Evolutionary conservation across 1,140 invertebrate species (phyloP).

Genomic region (Capitella teleta): DNA sequence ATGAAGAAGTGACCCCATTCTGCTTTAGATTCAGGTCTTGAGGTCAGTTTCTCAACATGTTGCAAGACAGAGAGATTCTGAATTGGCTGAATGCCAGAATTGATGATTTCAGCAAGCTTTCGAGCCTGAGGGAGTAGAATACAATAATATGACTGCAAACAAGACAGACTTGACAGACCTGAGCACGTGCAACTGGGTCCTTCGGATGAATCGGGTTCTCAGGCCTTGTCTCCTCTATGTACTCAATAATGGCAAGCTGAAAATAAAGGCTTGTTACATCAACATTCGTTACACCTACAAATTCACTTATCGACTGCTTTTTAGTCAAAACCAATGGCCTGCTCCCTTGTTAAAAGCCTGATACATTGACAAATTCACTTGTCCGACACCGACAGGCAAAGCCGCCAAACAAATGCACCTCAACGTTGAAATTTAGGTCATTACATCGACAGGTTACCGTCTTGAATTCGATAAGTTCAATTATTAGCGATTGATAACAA

Average conservation of each 20-base stretch:
- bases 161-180: constrained; percentile 47
- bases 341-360: background rate
- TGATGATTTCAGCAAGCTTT: constrained; percentile 67
- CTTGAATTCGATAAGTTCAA: no score
- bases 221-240: constrained; percentile 80
- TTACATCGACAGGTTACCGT: no score
- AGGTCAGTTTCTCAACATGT: constrained; percentile 8
- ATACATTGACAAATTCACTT: background rate
- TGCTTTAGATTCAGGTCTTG: constrained; percentile 17
- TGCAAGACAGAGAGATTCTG: constrained; percentile 70
- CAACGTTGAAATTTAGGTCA: no score
- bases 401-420: no score
- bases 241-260: constrained; percentile 77
- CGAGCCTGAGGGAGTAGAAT: constrained; percentile 39
- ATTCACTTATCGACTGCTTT: background rate
- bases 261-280: no score
- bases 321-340: background rate
- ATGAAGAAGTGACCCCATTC: constrained; percentile 85
- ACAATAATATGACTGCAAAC: background rate
- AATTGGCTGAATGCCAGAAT: constrained; percentile 81
- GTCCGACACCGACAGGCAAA: background rate
- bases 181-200: constrained; percentile 71
- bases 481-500: no score
- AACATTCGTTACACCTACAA: no score
- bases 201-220: constrained; percentile 71